Base-by-base conservation (phyloP, 2,888 invertebrate species). In the Entomobrya multifasciata region DNA sequence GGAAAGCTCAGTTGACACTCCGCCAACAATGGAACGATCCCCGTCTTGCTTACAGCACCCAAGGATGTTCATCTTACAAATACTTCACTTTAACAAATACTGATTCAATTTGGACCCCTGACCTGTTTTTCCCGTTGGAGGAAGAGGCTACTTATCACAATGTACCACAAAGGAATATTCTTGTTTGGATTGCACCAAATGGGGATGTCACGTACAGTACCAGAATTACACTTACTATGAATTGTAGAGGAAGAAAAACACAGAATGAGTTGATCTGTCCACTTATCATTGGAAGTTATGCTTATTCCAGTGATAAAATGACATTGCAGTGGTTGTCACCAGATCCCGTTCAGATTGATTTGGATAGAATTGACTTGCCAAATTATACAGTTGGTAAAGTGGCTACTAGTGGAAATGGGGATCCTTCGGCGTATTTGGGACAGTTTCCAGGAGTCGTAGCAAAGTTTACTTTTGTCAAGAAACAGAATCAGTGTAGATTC, bases 121-220 rank as follows among this genome's bases (percentile, higher is more conserved):
- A 93, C 87, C 91, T 93, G 11, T 93, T 93, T 88, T 92, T 93
- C 88, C 91, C 93, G 88, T 93, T 93, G 57, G 93, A 93, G 90
- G 93, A 93, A 87, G 91, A 92, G 65, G 93, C 92, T 17, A 92
- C 92, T 86, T 92, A 92, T 6, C 92, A 92, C 88, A 89, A 92
- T 20, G 91, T 92, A 1, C 91, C 92, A 55, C 91, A 91, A 83
- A 91, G 92, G 6, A 92, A 93, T 87, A 91, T 92, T 76, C 92
- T 93, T 91, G 91, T 93, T 49, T 90, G 93, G 17, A 92, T 93
- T 17, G 92, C 92, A 86, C 91, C 91, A 4, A 92, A 92, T 10
- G 93, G 93, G 8, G 89, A 90, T 41, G 92, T 93, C 15, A 91
- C 92, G 3, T 93, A 92, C 88, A 92, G 92, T 8, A 92, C 88